Base-by-base conservation (phyloP, 2,888 invertebrate genomes). In the Habroteleia sp. region DNA sequence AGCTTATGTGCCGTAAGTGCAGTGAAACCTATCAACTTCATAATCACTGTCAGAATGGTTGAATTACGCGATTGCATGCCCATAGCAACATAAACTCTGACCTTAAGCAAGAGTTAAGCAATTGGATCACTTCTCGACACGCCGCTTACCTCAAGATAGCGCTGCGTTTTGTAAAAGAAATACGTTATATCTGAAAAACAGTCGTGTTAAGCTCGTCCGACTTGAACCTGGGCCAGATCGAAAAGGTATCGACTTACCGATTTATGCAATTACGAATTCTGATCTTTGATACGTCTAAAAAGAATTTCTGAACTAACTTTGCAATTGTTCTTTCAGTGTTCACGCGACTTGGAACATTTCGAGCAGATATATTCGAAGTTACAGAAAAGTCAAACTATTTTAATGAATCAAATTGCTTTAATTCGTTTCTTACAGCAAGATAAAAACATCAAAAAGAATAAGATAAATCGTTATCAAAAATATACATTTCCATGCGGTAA, bases 1-100 rank as follows among this genome's bases (percentile, higher is more conserved):
- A 88, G 89, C 80, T 88, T 87, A 87, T 85, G 87, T 86, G 88
- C 86, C 87, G 89, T 86, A 89, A 89, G 89, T 88, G 88, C 69
- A 58, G 50, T 14, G 75, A 50, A 72, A 68, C 58, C 62, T 65
- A 54, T 66, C 33, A 76, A 76, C 39, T 72, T 76, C 39, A 44
- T 72, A 76, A 72, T 72, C 66, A 56, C 52, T 37, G 56, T 54
- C 44, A 52, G 56, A 52, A 76, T 58, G 29, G 62, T 62, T 56
- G 58, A 68, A 75, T 71, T 65, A 65, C 50, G 58, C 60, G 60
- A 66, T 16, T 74, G 60, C 58, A 65, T 48, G 54, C 50, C 63
- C 77, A 72, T 71, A 80, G 79, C 79, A 76, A 79, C 82, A 79
- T 83, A 80, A 84, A 84, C 83, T 84, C 83, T 83, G 81, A 83